These are phyloP conservation scores for Callopanchax toddi DNA, from an alignment of 2,113 vertebrate genomes.

Conservation along the genomic window DNA sequence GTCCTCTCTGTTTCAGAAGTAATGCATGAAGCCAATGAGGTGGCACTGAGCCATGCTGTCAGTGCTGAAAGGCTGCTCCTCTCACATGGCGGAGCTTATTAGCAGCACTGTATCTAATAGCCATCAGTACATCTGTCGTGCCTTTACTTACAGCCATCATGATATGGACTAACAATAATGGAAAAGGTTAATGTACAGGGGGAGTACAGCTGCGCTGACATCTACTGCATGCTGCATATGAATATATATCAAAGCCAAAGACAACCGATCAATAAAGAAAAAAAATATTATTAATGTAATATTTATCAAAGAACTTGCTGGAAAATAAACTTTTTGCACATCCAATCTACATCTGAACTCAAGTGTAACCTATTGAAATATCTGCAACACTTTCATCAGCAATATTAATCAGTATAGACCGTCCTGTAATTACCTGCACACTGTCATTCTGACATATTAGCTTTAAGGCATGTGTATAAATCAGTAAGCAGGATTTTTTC, in stretches of 20 bases:
- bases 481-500: background rate
- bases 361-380: constrained; percentile 2
- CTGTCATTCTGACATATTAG: background rate
- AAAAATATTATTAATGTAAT: background rate
- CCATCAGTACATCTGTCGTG: constrained; percentile 64
- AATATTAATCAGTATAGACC: background rate
- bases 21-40: constrained; percentile 57
- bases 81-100: constrained; percentile 74
- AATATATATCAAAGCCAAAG: constrained; percentile 3
- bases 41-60: constrained; percentile 63
- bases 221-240: constrained; percentile 17
- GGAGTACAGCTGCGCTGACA: constrained; percentile 28
- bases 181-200: constrained; percentile 46
- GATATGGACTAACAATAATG: constrained; percentile 45
- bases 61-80: constrained; percentile 61
- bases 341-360: constrained; percentile 14
- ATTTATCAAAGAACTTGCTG: background rate
- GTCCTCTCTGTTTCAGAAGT: constrained; percentile 42
- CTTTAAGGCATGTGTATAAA: constrained; percentile 25
- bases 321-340: constrained; percentile 10
- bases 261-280: background rate
- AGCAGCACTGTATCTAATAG: constrained; percentile 69
- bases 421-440: constrained; percentile 21
- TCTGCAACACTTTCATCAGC: background rate
- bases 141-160: constrained; percentile 66